Base-by-base conservation (phyloP, 2,113 vertebrate genomes). In the Triplophysa dalaica region DNA sequence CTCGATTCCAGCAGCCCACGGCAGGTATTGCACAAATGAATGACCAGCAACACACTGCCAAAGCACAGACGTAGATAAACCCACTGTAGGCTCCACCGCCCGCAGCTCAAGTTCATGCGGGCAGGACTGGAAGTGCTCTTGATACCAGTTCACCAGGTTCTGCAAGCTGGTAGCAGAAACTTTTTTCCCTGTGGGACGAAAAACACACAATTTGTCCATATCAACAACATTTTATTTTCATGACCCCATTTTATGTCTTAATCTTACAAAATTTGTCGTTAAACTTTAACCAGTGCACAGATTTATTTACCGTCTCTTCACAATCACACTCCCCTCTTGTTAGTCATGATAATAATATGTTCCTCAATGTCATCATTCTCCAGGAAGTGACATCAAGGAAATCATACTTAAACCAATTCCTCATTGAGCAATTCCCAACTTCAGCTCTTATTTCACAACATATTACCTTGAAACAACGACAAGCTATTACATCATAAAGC, bases 11-110 rank as follows among this genome's bases (percentile, higher is more conserved):
- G 86, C 88, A 0, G 94, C 93, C 0, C 92, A 93, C 75, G 89
- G 93, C 14, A 98, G 91, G 85, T 95, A 93, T 78, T 98, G 96
- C 87, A 95, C 92, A 76, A 96, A 97, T 2, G 94, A 94, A 87
- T 97, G 96, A 0, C 94, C 90, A 0, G 91, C 91, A 33, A 93
- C 92, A 19, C 96, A 98, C 22, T 94, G 93, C 96, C 96, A 97
- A 65, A 95, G 86, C 0, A 94, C 95, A 0, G 94, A 92, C 0
- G 93, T 94, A 78, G 94, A 94, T 8, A 93, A 87, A 82, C 91
- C 91, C 1, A 93, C 89, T 16, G 90, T 89, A 1, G 91, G 92
- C 82, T 96, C 93, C 29, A 97, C 88, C 62, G 93, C 92, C 0
- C 88, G 87, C 56, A 97, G 93, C 68, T 92, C 92, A 0, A 95